Evolutionary conservation across 2,113 vertebrate genomes (phyloP).

Genomic region (Lepidothrix coronata): DNA sequence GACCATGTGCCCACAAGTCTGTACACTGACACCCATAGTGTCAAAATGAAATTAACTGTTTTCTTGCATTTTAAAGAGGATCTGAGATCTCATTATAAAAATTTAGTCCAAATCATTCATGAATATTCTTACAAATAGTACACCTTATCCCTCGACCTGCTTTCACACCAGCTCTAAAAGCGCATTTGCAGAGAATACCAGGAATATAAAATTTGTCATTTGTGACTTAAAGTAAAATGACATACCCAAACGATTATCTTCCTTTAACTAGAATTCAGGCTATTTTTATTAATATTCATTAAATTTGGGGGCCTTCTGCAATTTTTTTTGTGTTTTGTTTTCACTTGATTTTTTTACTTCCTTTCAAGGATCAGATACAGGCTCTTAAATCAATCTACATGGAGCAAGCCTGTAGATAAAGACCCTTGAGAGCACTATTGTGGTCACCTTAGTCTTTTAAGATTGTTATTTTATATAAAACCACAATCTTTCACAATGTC

Average conservation of each 20-base stretch:
- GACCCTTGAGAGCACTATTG: not conserved
- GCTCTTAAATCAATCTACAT: not conserved
- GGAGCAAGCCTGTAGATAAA: not conserved
- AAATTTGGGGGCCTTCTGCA: not conserved
- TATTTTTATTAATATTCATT: not conserved
- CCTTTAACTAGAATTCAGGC: not conserved
- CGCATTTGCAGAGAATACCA: not conserved
- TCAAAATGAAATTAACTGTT: not conserved
- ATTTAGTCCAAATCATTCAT: not conserved
- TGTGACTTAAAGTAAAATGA: not conserved
- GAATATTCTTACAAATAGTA: not conserved
- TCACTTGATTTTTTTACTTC: not conserved
- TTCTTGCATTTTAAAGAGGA: not conserved
- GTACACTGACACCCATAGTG: rapidly evolving
- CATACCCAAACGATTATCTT: not conserved
- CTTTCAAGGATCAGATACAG: not conserved
- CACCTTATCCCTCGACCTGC: not conserved
- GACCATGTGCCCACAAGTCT: not conserved
- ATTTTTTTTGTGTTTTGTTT: not conserved
- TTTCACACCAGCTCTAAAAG: not conserved
- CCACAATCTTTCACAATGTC: not conserved
- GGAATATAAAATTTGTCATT: not conserved
- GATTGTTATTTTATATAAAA: not conserved
- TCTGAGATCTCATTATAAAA: not conserved
- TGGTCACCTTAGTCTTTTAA: not conserved